These are phyloP conservation scores for Chelmon rostratus DNA, from an alignment of 2,797 vertebrate species.

Conservation along the genomic window DNA sequence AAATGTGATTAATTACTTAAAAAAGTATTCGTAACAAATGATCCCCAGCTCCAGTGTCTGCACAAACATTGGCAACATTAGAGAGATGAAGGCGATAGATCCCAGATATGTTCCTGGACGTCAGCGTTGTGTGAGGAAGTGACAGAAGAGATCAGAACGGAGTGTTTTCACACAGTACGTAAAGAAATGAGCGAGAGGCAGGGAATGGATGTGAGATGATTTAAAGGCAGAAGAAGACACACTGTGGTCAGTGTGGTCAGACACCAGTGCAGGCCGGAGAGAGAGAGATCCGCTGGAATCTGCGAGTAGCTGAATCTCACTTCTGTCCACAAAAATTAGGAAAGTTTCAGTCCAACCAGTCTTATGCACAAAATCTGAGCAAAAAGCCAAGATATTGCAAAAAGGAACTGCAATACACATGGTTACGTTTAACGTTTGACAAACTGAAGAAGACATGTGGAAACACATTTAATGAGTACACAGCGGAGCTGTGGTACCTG, in stretches of 20 bases:
- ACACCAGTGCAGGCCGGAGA: conserved; percentile 2
- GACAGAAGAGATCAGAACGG: not conserved
- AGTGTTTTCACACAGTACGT: not conserved
- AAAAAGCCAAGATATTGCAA: not conserved
- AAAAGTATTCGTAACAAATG: not conserved
- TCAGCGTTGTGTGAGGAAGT: too few species aligned
- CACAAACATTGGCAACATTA: not conserved
- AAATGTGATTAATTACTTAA: not conserved
- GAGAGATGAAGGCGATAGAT: not conserved
- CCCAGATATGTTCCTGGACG: not conserved
- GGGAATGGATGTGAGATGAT: not conserved
- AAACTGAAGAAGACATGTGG: not conserved
- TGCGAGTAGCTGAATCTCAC: not conserved
- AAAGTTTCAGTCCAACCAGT: not conserved
- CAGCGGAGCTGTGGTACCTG: not conserved
- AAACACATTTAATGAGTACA: not conserved
- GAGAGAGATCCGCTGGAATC: not conserved
- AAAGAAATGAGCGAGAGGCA: not conserved
- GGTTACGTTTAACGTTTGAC: too few species aligned
- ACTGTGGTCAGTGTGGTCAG: conserved; percentile 8
- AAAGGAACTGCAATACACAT: not conserved
- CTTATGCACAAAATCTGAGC: not conserved
- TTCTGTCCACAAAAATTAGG: not conserved
- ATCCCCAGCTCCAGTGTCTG: not conserved
- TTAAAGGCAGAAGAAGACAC: not conserved